These are phyloP conservation scores for Lasioglossum leucozonium DNA, from an alignment of 2,888 invertebrate species.

Conservation along the genomic window DNA sequence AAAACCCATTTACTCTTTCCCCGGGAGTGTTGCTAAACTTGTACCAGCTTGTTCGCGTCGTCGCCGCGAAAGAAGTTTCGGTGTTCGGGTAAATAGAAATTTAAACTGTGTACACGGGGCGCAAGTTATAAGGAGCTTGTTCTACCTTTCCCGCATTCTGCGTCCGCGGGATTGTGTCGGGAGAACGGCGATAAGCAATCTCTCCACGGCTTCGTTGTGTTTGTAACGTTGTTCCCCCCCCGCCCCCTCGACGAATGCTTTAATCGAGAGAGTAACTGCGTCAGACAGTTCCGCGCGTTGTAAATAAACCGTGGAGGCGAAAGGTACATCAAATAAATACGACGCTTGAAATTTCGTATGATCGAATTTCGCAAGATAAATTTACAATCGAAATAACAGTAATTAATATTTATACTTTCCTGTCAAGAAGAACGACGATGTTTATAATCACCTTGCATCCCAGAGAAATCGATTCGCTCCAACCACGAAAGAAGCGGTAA, in stretches of 20 bases:
- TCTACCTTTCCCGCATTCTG: conserved; percentile 8
- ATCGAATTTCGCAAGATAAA: no score
- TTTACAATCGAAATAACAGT: no score
- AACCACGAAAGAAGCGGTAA: not conserved
- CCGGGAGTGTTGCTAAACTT: conserved; percentile 37
- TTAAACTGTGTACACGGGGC: conserved; percentile 61
- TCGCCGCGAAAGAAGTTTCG: conserved; percentile 52
- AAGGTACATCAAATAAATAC: not conserved
- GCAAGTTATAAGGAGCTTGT: conserved; percentile 49
- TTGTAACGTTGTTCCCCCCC: not conserved
- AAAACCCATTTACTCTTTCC: conserved; percentile 64
- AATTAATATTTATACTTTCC: no score
- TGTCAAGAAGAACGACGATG: no score
- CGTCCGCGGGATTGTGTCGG: not conserved
- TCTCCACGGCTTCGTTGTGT: not conserved
- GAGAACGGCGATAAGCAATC: not conserved
- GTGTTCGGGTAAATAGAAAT: conserved; percentile 71
- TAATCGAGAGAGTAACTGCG: not conserved
- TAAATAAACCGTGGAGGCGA: not conserved
- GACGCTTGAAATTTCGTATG: no score
- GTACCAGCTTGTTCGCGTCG: conserved; percentile 38
- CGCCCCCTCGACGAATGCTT: not conserved
- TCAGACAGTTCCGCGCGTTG: not conserved
- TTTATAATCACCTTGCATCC: no score
- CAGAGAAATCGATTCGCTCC: not conserved